Evolutionary conservation across 2,888 invertebrate genomes (phyloP).

Genomic region (Microplitis manilae): DNA sequence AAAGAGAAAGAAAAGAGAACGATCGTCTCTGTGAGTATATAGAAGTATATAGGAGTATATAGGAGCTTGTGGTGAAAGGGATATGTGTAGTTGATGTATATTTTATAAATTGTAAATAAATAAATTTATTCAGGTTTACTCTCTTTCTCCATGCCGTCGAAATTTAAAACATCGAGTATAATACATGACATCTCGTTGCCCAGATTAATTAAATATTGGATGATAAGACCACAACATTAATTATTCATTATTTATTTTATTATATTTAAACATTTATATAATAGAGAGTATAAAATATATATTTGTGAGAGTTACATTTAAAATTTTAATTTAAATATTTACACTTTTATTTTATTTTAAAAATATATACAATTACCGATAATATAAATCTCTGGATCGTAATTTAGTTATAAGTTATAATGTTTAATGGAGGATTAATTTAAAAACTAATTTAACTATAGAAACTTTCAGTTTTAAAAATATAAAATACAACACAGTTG

Average conservation of each 20-base stretch:
- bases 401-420: no score
- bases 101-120: conserved; percentile 4
- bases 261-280: neutral
- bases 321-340: neutral
- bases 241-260: conserved; percentile 24
- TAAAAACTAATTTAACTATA: neutral
- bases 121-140: conserved; percentile 21
- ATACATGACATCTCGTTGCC: neutral
- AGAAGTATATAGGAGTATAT: conserved; percentile 5
- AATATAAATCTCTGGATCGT: no score
- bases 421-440: no score
- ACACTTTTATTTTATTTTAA: neutral
- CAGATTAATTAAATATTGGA: conserved; percentile 34
- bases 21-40: conserved; percentile 24
- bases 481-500: neutral
- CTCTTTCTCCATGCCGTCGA: conserved; percentile 29
- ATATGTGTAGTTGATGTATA: conserved; percentile 10
- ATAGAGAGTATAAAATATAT: neutral
- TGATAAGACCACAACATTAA: conserved; percentile 30
- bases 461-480: neutral
- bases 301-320: neutral
- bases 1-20: conserved; percentile 26
- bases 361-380: neutral
- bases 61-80: conserved; percentile 34
- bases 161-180: conserved; percentile 2